phyloP scores from a whole-genome alignment of 1,140 invertebrate genomes.

The Chironomus tepperi region DNA sequence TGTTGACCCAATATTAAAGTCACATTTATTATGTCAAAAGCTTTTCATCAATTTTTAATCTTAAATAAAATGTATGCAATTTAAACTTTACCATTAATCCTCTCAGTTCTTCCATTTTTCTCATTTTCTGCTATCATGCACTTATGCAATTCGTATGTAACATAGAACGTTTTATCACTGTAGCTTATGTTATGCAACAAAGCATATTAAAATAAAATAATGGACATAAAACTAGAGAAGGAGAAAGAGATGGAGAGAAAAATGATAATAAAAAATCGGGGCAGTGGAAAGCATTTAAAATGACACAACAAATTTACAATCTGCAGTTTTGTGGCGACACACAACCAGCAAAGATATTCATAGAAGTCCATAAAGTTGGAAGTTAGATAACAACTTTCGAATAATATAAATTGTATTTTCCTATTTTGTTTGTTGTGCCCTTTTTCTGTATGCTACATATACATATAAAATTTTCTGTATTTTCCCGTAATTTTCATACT shows the following conservation, averaged over 20 bases:
- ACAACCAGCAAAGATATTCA: not conserved
- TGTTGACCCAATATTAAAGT: no score
- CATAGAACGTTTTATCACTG: no score
- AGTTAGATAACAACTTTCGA: slow-evolving; percentile 13
- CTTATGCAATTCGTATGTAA: no score
- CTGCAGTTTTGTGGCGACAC: slow-evolving; percentile 5
- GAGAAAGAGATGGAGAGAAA: not conserved
- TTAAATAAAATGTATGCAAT: no score
- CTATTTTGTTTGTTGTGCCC: not conserved
- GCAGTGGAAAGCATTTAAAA: slow-evolving; percentile 2
- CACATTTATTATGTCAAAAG: no score
- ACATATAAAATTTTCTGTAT: no score
- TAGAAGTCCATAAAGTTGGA: not conserved
- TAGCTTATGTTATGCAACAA: not conserved
- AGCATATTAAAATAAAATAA: no score
- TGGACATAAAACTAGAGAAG: no score
- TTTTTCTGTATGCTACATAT: not conserved
- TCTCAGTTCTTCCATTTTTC: not conserved
- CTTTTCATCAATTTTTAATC: no score
- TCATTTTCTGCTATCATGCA: not conserved
- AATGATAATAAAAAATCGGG: not conserved
- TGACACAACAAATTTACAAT: slow-evolving; percentile 9
- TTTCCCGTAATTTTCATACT: no score
- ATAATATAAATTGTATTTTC: not conserved
- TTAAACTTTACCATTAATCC: no score